Conservation (phyloP, 2,113 vertebrate genomes). For the Misgurnus mizolepis region DNA sequence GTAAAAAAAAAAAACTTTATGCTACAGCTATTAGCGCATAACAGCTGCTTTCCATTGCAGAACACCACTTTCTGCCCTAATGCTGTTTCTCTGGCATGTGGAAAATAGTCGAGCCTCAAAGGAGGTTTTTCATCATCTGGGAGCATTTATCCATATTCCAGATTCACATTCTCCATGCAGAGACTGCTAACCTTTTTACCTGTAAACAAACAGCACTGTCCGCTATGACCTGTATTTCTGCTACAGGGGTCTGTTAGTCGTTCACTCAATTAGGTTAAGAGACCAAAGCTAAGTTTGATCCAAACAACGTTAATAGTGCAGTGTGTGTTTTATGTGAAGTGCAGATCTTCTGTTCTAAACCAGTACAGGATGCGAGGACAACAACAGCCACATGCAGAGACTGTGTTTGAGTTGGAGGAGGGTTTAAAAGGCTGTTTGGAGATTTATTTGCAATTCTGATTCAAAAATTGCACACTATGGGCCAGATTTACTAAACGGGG, state of each 20-base stretch:
- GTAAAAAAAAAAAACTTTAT: not conserved
- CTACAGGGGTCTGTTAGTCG: not conserved
- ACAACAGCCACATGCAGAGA: no score
- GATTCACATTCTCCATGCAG: conserved; percentile 9
- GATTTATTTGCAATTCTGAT: no score
- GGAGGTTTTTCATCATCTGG: conserved; percentile 36
- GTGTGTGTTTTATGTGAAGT: no score
- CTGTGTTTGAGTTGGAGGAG: no score
- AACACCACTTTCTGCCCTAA: conserved; percentile 46
- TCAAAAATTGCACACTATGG: no score
- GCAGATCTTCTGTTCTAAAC: no score
- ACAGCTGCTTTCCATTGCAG: conserved; percentile 58
- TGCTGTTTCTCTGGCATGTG: conserved; percentile 51
- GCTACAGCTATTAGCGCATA: not conserved
- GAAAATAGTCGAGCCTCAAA: conserved; percentile 43
- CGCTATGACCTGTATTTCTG: conserved; percentile 14
- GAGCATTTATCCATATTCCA: conserved; percentile 52
- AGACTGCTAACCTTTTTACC: conserved; percentile 39
- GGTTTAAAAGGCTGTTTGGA: no score
- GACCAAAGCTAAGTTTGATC: no score
- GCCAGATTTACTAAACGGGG: no score
- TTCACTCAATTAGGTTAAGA: not conserved
- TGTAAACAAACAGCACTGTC: not conserved
- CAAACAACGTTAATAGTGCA: not conserved
- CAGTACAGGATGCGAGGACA: no score